Evolutionary conservation across 2,888 invertebrate genomes (phyloP), one percentile per base, ranked within the genome.

Genomic region (Cataglyphis albicans): DNA sequence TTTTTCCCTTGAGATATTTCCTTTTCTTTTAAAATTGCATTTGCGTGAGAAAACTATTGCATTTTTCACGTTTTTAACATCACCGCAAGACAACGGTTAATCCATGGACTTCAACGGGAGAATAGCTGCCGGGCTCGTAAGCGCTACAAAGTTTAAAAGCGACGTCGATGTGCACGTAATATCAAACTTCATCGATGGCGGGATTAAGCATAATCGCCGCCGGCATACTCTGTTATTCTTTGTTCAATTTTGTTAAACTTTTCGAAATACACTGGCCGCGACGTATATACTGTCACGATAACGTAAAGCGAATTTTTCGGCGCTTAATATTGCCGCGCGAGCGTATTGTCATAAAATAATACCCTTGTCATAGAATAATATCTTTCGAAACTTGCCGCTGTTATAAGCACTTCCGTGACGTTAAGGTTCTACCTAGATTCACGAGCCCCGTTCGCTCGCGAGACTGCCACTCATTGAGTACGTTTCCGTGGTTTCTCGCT

Each of bases 101-200:
- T 59, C 78, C 55, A 18, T 44, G 73, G 73, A 76, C 78, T 80
- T 80, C 44, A 80, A 80, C 73, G 59, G 10, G 73, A 76, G 73
- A 80, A 72, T 80, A 80, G 78, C 59, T 80, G 44, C 44, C 73
- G 12, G 78, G 41, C 21, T 59, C 21, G 73, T 59, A 73, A 72
- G 72, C 57, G 73, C 73, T 18, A 59, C 25, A 25, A 80, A 80
- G 78, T 80, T 76, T 73, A 59, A 73, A 59, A 59, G n/a, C 59
- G 73, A 73, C 73, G 41, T 57, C 68, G 76, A 78, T 68, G 78
- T 80, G 78, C 78, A 44, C 78, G 78, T 73, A 80, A 80, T 80
- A 80, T 80, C 78, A 80, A 80, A 80, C 78, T 80, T 80, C 78
- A 80, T 73, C 78, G 78, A 80, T 80, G 78, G 35, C n/a, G 32